Evolutionary conservation across 2,797 vertebrate species (phyloP), one percentile per base, ranked within the genome.

Genomic region (Crossoptilon crossoptilon): DNA sequence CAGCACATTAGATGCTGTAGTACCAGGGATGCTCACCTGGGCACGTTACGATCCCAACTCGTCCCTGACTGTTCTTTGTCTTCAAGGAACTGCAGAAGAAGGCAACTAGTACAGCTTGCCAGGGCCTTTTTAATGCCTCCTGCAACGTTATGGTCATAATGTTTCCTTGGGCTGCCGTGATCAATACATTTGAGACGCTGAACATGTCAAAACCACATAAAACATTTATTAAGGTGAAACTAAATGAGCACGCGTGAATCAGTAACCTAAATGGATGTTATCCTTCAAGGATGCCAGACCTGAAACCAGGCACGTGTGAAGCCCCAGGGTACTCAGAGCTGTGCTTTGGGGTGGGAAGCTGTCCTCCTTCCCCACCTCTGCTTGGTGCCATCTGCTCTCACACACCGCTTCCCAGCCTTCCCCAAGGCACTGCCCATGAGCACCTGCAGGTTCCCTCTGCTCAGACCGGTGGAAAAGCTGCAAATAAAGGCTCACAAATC

Each of bases 171-270:
- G 73, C 70, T 92, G 90, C 91, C 0, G 2, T 67, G 63, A 73
- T 94, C 93, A 84, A 95, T 81, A 75, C 87, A 84, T 75, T 75
- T 6, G 39, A 94, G 91, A 75, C 76, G 63, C 81, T 44, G 70
- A 81, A 91, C 79, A 44, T 90, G 92, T 96, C 90, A 90, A 94
- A 96, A 69, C 63, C 89, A 78, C 93, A 92, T 93, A 90, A 96
- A 96, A 93, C 60, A 80, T 94, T 96, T 96, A 95, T 95, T 93
- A 93, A 91, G 91, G 79, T 81, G 63, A 92, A 93, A 94, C 84
- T 93, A 92, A 95, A 91, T 16, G 79, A 88, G 70, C 59, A 76
- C 75, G 73, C n/a, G 64, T 3, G 4, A 87, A 87, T 44, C 73
- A 81, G 82, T 46, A 66, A 92, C 84, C 91, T 75, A 59, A 89